A percentile compares a stretch with the other conserved stretches of the same genome.
Conservation (phyloP, 2,888 invertebrate species). For the Apocheima hispidaria region DNA sequence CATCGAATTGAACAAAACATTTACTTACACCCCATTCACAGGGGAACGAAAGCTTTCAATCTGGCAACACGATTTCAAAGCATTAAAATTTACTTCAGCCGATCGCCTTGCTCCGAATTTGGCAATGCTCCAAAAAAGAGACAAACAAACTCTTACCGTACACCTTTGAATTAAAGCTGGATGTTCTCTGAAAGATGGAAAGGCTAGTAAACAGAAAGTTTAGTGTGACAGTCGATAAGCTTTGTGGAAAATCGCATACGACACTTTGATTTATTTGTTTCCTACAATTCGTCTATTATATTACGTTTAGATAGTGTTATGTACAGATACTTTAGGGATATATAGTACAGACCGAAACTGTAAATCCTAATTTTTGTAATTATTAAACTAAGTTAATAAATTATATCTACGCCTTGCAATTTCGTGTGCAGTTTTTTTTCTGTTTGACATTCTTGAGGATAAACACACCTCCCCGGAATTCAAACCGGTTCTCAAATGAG, state of each 20-base stretch:
- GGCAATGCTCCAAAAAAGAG: conserved; percentile 20
- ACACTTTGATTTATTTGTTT: not conserved
- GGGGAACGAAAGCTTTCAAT: conserved; percentile 21
- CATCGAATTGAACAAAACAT: conserved; percentile 7
- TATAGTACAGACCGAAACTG: too few species aligned
- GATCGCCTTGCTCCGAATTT: conserved; percentile 24
- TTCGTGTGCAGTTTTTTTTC: too few species aligned
- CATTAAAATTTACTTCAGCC: conserved; percentile 28
- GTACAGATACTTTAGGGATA: too few species aligned
- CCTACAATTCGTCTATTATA: too few species aligned
- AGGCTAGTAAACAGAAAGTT: not conserved
- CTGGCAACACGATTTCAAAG: conserved; percentile 24
- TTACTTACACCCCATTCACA: conserved; percentile 13
- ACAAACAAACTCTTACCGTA: conserved; percentile 2
- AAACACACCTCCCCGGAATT: too few species aligned
- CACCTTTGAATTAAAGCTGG: not conserved
- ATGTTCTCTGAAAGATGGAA: conserved; percentile 5
- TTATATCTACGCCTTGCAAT: too few species aligned
- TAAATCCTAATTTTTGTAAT: too few species aligned
- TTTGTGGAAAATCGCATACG: not conserved
- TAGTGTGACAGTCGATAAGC: conserved; percentile 16
- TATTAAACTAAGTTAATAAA: too few species aligned
- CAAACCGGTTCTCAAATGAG: too few species aligned
- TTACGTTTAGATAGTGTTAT: too few species aligned
- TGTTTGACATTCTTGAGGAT: too few species aligned